Conservation (phyloP, 1,140 invertebrate species). For the Drosophila pachea region DNA sequence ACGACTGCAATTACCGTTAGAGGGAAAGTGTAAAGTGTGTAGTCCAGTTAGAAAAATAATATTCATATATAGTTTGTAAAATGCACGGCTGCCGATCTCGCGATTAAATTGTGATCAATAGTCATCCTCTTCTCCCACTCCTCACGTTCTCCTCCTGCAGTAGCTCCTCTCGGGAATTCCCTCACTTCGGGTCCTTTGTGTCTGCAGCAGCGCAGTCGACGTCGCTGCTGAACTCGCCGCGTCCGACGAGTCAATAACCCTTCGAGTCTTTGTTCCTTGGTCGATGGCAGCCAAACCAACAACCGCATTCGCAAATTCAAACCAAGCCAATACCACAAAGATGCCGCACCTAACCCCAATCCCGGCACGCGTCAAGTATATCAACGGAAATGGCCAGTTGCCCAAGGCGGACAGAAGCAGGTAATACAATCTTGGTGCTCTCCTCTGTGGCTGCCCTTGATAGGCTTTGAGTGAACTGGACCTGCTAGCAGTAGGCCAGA, state of each 20-base stretch:
- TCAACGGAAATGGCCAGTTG: slow-evolving; percentile 54
- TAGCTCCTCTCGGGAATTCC: not conserved
- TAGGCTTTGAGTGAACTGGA: too few species aligned
- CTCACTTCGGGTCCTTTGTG: slow-evolving; percentile 9
- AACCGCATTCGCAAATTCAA: slow-evolving; percentile 10
- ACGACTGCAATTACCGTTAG: slow-evolving; percentile 26
- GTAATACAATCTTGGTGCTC: slow-evolving; percentile 28
- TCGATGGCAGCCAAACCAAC: slow-evolving; percentile 1
- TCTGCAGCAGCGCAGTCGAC: slow-evolving; percentile 4
- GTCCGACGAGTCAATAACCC: slow-evolving; percentile 18
- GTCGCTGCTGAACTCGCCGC: not conserved
- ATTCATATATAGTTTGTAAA: not conserved
- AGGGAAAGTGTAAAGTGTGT: slow-evolving; percentile 6
- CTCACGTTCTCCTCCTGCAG: not conserved
- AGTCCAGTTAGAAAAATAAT: not conserved
- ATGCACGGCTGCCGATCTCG: not conserved
- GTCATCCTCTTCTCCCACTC: too few species aligned
- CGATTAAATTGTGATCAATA: not conserved
- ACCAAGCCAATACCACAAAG: slow-evolving; percentile 21
- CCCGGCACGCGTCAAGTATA: slow-evolving; percentile 56
- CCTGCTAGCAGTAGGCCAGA: too few species aligned
- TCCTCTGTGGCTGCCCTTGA: too few species aligned
- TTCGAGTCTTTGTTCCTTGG: slow-evolving; percentile 16
- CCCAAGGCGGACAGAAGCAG: slow-evolving; percentile 60
- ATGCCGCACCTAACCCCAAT: slow-evolving; percentile 54